Evolutionary conservation across 1,140 invertebrate species (phyloP).

Genomic region (Drosophila leontia): DNA sequence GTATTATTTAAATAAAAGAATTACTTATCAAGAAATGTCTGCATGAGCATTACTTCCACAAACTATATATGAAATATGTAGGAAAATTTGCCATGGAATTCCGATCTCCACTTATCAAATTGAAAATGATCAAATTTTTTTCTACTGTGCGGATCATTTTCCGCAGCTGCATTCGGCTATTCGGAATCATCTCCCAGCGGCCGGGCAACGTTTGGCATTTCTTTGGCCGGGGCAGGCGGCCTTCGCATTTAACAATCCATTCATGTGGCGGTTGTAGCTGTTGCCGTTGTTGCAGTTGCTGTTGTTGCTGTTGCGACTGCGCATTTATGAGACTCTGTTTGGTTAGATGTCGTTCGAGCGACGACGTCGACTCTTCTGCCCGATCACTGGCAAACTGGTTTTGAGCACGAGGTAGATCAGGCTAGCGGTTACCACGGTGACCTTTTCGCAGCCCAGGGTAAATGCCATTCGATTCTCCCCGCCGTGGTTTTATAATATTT

Average conservation of each 20-base stretch:
- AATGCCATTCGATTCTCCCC: constrained; percentile 19
- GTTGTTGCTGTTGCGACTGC: constrained; percentile 67
- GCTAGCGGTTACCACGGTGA: constrained; percentile 16
- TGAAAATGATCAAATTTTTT: background rate
- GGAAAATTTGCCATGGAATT: constrained; percentile 7
- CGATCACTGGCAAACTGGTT: constrained; percentile 34
- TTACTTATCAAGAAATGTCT: background rate
- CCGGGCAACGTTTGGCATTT: constrained; percentile 56
- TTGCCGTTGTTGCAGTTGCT: constrained; percentile 14
- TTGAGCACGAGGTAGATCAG: constrained; percentile 29
- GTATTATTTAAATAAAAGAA: no score
- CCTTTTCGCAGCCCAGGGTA: constrained; percentile 29
- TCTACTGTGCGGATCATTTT: constrained; percentile 1
- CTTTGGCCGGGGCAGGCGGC: constrained; percentile 41
- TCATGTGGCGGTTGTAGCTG: constrained; percentile 42
- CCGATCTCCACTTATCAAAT: background rate
- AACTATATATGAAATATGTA: background rate
- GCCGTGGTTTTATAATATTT: background rate
- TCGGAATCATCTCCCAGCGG: constrained; percentile 38
- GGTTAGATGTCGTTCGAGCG: constrained; percentile 29
- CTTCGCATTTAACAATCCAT: constrained; percentile 60
- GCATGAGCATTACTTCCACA: background rate
- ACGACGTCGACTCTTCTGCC: constrained; percentile 43
- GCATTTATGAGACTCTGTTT: constrained; percentile 68
- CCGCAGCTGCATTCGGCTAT: constrained; percentile 39